phyloP scores from a whole-genome alignment of 2,113 vertebrate genomes.

The Anser brachyrhynchus region DNA sequence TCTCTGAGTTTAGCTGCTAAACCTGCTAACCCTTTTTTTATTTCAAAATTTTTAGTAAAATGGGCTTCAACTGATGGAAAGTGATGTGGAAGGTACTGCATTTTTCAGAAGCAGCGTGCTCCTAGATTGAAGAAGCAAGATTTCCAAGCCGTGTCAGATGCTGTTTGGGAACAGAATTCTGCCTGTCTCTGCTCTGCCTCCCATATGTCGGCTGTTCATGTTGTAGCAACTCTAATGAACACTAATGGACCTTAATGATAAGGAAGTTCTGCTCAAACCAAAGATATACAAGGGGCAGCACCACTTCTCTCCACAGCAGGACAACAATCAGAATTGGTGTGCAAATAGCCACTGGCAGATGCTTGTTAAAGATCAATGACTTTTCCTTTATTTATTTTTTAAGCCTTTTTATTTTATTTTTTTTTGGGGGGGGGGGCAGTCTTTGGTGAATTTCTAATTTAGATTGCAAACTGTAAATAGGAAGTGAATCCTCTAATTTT shows the following conservation, averaged over 20 bases:
- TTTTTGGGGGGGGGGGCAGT: not conserved
- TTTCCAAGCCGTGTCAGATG: not conserved
- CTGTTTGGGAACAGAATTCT: constrained; percentile 8
- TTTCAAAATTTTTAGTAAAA: not conserved
- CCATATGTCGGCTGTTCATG: not conserved
- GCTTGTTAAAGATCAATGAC: not conserved
- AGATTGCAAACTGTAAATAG: not conserved
- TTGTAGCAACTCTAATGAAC: constrained; percentile 38
- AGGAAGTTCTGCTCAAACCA: constrained; percentile 36
- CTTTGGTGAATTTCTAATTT: not conserved
- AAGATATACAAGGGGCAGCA: not conserved
- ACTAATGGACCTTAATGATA: constrained; percentile 30
- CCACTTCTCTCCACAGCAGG: constrained; percentile 1
- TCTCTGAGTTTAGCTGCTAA: not conserved
- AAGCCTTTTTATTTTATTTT: not conserved
- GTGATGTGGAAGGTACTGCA: not conserved
- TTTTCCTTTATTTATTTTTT: not conserved
- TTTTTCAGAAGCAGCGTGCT: not conserved
- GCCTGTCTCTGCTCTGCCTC: not conserved
- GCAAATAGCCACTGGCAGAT: constrained; percentile 34
- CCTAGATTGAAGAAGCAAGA: not conserved
- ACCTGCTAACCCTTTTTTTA: no score
- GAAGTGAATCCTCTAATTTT: not conserved
- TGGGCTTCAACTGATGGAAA: not conserved
- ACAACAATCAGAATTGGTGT: not conserved